Conservation (phyloP, 2,888 invertebrate genomes). For the Polyommatus icarus region DNA sequence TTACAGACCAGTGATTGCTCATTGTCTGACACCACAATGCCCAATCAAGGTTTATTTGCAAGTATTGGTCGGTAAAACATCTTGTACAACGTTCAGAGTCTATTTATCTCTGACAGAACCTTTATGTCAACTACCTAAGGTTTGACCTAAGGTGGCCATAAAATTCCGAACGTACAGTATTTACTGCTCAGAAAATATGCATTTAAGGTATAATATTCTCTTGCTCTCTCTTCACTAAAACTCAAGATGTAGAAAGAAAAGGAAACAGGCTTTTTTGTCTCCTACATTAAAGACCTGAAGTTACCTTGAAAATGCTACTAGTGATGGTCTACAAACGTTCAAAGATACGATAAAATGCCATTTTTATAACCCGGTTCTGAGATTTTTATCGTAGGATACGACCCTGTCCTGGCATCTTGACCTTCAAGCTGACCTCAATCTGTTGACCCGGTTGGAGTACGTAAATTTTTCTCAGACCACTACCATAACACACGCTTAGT, state of each 20-base stretch:
- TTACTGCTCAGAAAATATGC: background rate
- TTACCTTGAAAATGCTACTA: background rate
- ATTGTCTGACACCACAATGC: constrained; percentile 66
- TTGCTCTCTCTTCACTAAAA: background rate
- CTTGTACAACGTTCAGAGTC: background rate
- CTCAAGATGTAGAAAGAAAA: background rate
- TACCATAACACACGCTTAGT: background rate
- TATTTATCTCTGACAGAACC: background rate
- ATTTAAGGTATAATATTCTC: background rate
- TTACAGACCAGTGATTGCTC: constrained; percentile 64
- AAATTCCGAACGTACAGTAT: background rate
- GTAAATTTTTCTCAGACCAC: background rate
- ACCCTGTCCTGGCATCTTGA: background rate
- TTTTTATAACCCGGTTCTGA: background rate
- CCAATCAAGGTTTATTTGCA: constrained; percentile 64
- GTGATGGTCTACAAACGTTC: background rate
- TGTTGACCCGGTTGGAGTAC: background rate
- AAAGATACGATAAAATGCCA: background rate
- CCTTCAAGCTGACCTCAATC: background rate
- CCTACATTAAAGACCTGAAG: background rate
- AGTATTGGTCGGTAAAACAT: constrained; percentile 7
- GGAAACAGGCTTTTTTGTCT: background rate
- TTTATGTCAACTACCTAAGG: background rate
- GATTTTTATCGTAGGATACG: background rate
- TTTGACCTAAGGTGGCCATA: too few species aligned